Evolutionary conservation across 2,888 invertebrate genomes (phyloP).

Genomic region (Alviniconcha strummeri): DNA sequence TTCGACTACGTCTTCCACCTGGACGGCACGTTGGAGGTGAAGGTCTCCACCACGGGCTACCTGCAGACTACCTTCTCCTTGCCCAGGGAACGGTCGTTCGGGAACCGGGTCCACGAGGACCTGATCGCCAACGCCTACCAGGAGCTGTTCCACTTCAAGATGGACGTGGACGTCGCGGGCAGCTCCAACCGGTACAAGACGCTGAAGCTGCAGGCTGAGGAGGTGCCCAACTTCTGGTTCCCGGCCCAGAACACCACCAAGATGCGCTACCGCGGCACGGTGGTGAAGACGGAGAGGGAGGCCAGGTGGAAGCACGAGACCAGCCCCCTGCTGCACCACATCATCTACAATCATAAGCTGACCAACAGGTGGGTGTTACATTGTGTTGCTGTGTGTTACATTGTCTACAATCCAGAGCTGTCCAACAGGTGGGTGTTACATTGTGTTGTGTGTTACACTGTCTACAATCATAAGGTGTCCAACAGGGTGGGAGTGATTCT

Average conservation of each 20-base stretch:
- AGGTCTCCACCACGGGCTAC: slow-evolving; percentile 63
- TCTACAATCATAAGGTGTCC: too few relatives aligned
- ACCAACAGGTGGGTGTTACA: slow-evolving; percentile 48
- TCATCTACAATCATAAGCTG: slow-evolving; percentile 51
- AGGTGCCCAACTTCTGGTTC: slow-evolving; percentile 39
- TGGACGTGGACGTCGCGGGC: slow-evolving; percentile 65
- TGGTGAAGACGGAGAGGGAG: slow-evolving; percentile 57
- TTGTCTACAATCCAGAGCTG: too few relatives aligned
- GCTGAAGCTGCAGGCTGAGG: slow-evolving; percentile 45
- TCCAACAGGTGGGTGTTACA: too few relatives aligned
- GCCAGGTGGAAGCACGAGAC: slow-evolving; percentile 50
- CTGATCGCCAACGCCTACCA: slow-evolving; percentile 62
- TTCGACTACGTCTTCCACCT: slow-evolving; percentile 67
- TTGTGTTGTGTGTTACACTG: too few relatives aligned
- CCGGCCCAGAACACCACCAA: slow-evolving; percentile 29
- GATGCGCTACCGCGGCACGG: slow-evolving; percentile 38
- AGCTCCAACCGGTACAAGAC: slow-evolving; percentile 58
- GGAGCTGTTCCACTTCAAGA: slow-evolving; percentile 64
- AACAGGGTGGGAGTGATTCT: too few relatives aligned
- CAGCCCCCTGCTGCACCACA: slow-evolving; percentile 52
- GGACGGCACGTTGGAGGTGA: slow-evolving; percentile 62
- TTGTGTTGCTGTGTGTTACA: too few relatives aligned
- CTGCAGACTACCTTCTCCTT: slow-evolving; percentile 57
- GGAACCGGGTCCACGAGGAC: slow-evolving; percentile 52
- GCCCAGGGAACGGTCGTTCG: slow-evolving; percentile 54